Percentiles rank a stretch among this genome's conserved stretches.
These are phyloP conservation scores for Lamprologus callipterus DNA, from an alignment of 2,113 vertebrate species.

Conservation along the genomic window DNA sequence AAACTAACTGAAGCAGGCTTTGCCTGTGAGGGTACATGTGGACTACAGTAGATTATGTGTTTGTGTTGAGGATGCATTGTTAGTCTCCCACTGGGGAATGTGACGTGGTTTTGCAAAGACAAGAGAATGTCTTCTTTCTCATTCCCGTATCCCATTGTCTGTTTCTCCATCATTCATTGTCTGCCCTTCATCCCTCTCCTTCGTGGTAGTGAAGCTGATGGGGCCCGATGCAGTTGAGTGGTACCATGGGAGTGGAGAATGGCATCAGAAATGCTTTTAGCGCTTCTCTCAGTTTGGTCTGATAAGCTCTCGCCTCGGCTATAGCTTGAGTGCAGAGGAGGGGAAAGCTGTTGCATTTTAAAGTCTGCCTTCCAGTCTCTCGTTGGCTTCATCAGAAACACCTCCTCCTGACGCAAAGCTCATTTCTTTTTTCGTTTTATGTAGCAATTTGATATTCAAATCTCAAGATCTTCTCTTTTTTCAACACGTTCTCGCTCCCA, in stretches of 20 bases:
- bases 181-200: background rate
- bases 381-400: background rate
- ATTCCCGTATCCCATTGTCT: background rate
- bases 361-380: background rate
- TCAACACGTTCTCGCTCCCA: accelerated
- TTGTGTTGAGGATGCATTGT: slow-evolving; percentile 34
- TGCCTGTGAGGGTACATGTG: slow-evolving; percentile 13
- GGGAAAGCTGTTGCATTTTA: background rate
- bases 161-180: background rate
- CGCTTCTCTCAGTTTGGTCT: background rate
- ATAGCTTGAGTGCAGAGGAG: background rate
- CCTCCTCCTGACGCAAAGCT: background rate
- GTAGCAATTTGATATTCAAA: background rate
- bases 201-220: background rate
- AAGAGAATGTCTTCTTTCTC: background rate
- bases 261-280: slow-evolving; percentile 19
- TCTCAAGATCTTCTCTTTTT: background rate
- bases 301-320: background rate
- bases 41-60: slow-evolving; percentile 28
- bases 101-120: slow-evolving; percentile 13
- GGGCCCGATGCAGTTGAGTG: slow-evolving; percentile 14
- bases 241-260: background rate
- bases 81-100: slow-evolving; percentile 21
- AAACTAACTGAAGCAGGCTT: background rate
- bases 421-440: accelerated